Percentiles rank a stretch among this genome's conserved stretches.
Evolutionary conservation across 1,140 invertebrate species (phyloP).

Genomic region (Zaprionus nigranus): DNA sequence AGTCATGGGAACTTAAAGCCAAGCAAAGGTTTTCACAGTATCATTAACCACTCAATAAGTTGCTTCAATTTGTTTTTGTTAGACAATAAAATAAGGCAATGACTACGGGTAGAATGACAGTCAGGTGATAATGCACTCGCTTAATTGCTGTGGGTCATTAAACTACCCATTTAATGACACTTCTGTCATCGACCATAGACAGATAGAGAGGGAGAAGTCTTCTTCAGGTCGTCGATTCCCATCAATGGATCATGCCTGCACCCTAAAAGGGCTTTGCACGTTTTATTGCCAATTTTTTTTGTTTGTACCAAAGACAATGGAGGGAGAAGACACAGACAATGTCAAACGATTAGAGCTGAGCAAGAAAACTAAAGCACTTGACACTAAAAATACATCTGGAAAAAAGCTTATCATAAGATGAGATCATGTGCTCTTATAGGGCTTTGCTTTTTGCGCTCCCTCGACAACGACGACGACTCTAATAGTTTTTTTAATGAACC

Average conservation of each 20-base stretch:
- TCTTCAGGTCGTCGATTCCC: background rate
- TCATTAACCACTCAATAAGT: conserved; percentile 21
- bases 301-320: conserved; percentile 2
- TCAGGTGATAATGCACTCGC: conserved; percentile 17
- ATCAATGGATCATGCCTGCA: conserved; percentile 8
- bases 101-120: background rate
- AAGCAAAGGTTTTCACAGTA: conserved; percentile 5
- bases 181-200: conserved; percentile 16
- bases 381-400: conserved; percentile 7
- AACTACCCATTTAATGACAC: conserved; percentile 41
- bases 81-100: background rate
- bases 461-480: background rate
- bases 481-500: conserved; percentile 59
- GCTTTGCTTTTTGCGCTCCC: conserved; percentile 28
- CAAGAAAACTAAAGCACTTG: conserved; percentile 20
- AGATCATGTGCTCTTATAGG: conserved; percentile 59
- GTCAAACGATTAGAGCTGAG: conserved; percentile 1
- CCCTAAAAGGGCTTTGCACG: conserved; percentile 29
- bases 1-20: background rate
- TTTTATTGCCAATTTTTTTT: conserved; percentile 21
- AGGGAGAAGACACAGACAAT: background rate
- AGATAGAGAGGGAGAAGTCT: conserved; percentile 47
- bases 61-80: background rate
- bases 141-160: conserved; percentile 38
- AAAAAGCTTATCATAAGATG: conserved; percentile 39